phyloP scores from a whole-genome alignment of 2,113 vertebrate species.

The Orientallactaga bullata region DNA sequence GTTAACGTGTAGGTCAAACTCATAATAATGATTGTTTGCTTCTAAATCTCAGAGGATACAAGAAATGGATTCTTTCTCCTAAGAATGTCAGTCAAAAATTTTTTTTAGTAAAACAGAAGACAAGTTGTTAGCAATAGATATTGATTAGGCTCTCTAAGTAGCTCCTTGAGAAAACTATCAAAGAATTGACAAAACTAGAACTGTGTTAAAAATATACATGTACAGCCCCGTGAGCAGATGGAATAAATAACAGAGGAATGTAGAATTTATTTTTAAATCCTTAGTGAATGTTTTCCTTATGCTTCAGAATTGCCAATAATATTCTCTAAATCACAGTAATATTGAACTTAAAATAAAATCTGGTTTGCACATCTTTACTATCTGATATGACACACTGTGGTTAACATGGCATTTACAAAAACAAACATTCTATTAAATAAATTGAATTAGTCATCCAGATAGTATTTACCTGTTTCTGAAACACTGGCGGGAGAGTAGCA shows the following conservation, averaged over 20 bases:
- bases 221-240: constrained; percentile 65
- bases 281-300: constrained; percentile 62
- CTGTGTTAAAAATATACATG: constrained; percentile 46
- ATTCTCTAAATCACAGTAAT: constrained; percentile 73
- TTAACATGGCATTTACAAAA: constrained; percentile 76
- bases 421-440: constrained; percentile 78
- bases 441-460: constrained; percentile 68
- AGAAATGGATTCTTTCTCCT: constrained; percentile 48
- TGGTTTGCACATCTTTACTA: constrained; percentile 67
- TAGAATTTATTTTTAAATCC: constrained; percentile 65
- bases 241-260: constrained; percentile 72
- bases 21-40: constrained; percentile 32
- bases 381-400: constrained; percentile 75
- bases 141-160: background rate
- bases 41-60: constrained; percentile 48
- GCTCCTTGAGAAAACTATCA: constrained; percentile 56
- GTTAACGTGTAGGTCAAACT: background rate
- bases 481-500: background rate
- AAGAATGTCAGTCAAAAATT: background rate
- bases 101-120: background rate
- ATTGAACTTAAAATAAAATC: constrained; percentile 79
- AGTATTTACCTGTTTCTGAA: constrained; percentile 56
- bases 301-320: constrained; percentile 50
- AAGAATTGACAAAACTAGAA: constrained; percentile 39
- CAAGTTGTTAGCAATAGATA: accelerated